Evolutionary conservation across 1,140 invertebrate genomes (phyloP), one percentile per base, ranked within the genome.

Genomic region (Protaetia brevitarsis): DNA sequence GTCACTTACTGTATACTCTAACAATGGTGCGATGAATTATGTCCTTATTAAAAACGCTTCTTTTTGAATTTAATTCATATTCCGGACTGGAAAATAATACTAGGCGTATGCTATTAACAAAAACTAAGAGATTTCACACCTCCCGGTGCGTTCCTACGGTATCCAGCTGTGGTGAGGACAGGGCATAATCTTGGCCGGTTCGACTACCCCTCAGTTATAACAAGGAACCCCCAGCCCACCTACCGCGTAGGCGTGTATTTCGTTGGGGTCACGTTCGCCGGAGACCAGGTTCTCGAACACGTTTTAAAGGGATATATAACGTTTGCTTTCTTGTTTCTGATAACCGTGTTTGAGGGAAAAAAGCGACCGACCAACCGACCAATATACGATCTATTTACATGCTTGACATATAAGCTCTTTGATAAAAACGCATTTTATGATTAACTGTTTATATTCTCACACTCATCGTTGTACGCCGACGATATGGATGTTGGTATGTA

Each of bases 161-260:
- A 62, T 67, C 66, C 62, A 57, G 58, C 66, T 36, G 66, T 21
- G 65, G 66, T 67, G 66, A 37, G 66, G 66, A 67, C 66, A 67
- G 62, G 61, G 61, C 19, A 56, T 29, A 64, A 66, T 63, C 60
- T 61, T 61, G 26, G 41, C 16, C 16, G 41, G 41, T 23, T 7
- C 41, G 16, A 23, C 41, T 51, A 51, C 41, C 41, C 41, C 26
- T 51, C 41, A 19, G 3, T 51, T 51, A 51, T 51, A 51, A 51
- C 41, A 51, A 51, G 41, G 41, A 16, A 51, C 13, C n/a, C 41
- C 41, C 41, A 19, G 41, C 41, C 41, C 41, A 51, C 41, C 41
- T 51, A 51, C 41, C 16, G 41, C 16, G 41, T 51, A 10, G 19
- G 41, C 41, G 41, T 51, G 41, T 51, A 51, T 51, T 51, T 51